A percentile compares a stretch with the other conserved stretches of the same genome.
phyloP scores from a whole-genome alignment of 2,888 invertebrate genomes.

The Leptinotarsa tumamoca region DNA sequence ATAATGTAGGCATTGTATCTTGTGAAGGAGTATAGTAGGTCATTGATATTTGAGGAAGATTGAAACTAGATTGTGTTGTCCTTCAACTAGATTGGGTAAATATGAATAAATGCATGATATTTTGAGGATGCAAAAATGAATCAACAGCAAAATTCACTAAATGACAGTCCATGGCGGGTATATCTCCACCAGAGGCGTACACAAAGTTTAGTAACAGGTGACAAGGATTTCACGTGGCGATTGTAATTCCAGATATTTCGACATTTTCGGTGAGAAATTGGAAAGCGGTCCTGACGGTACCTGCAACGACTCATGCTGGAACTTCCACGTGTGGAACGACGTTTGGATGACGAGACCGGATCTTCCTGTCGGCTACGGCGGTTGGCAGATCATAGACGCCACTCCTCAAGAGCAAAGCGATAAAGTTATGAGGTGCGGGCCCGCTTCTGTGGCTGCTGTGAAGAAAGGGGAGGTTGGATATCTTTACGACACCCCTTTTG shows the following conservation, averaged over 20 bases:
- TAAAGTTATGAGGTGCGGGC: constrained; percentile 72
- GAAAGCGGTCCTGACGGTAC: constrained; percentile 77
- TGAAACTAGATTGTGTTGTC: no score
- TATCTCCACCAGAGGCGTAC: no score
- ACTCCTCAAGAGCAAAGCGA: constrained; percentile 81
- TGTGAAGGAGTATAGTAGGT: no score
- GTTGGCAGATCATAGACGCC: constrained; percentile 86
- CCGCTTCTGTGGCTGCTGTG: constrained; percentile 77
- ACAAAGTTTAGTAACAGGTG: no score
- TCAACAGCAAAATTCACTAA: no score
- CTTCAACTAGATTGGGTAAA: no score
- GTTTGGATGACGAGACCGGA: constrained; percentile 84
- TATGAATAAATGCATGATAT: no score
- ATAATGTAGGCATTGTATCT: no score
- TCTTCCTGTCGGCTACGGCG: constrained; percentile 76
- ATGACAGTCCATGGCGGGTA: no score
- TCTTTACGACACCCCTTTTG: constrained; percentile 80
- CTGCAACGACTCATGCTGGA: constrained; percentile 80
- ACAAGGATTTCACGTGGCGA: not conserved
- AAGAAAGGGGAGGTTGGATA: constrained; percentile 73
- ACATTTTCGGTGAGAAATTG: constrained; percentile 75
- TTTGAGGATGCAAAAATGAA: no score
- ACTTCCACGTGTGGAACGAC: constrained; percentile 87
- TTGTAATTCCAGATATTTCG: constrained; percentile 69
- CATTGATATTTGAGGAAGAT: no score